Evolutionary conservation across 2,797 vertebrate genomes (phyloP).

Genomic region (Spatula clypeata): DNA sequence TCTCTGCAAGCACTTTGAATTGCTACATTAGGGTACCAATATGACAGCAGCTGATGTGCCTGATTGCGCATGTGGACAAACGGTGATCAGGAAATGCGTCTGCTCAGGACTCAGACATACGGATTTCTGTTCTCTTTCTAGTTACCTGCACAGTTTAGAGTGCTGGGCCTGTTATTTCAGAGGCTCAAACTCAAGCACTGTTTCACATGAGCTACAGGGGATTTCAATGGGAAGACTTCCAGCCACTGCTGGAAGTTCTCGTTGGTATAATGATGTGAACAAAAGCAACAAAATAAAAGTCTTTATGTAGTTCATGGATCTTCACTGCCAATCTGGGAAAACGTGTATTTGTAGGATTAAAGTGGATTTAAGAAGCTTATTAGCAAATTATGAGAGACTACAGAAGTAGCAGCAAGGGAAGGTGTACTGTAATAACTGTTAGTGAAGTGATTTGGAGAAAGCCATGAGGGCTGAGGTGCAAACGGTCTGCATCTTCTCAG

Average conservation of each 20-base stretch:
- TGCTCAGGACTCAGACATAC: background rate
- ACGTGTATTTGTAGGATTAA: background rate
- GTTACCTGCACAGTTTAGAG: background rate
- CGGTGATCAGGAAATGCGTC: background rate
- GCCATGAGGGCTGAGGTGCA: background rate
- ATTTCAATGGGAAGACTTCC: background rate
- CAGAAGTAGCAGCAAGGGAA: background rate
- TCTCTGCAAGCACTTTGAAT: background rate
- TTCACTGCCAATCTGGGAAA: background rate
- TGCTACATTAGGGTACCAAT: background rate
- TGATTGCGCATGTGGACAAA: background rate
- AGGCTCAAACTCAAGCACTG: background rate
- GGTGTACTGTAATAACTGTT: background rate
- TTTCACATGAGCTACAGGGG: background rate
- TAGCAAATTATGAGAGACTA: background rate
- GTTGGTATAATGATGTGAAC: background rate
- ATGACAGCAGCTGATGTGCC: background rate
- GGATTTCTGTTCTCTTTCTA: background rate
- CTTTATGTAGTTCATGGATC: background rate
- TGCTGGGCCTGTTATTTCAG: background rate
- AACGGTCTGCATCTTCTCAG: background rate
- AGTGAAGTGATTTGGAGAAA: background rate
- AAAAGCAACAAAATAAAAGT: background rate
- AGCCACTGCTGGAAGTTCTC: background rate
- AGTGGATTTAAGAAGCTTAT: background rate